Base-by-base conservation (phyloP, 2,888 invertebrate genomes). In the Caenorhabditis doughertyi region DNA sequence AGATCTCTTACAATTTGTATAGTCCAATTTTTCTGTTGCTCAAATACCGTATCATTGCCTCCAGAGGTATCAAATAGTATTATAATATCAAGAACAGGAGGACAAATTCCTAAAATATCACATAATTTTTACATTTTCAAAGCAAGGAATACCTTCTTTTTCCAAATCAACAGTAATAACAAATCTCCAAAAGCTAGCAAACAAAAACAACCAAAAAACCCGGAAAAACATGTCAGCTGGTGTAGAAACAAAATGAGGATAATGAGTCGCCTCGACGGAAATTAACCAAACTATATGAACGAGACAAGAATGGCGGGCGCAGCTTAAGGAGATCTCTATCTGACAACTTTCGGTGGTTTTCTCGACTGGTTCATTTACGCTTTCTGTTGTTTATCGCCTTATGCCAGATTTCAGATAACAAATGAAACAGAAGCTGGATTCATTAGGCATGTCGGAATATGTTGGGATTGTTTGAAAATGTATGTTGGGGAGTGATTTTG, bases 1-100 rank as follows among this genome's bases (percentile, higher is more conserved):
- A 87, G 83, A 21, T 62, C 58, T 56, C 83, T 55, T 0, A 84
- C 79, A 18, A 88, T 73, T 25, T 73, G 70, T 21, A 79, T 76
- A 3, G 84, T 84, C 86, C 86, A 88, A 23, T 79, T 65, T 29
- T 84, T 81, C 25, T 88, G 84, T n/a, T 85, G 85, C 32, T 85
- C 74, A 60, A 88, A 89, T n/a, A 89, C 80, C 13, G 84, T 85
- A 16, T 90, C 88, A 47, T 87, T 84, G 55, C 88, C 86, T 16
- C 90, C 90, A 8, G 90, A 90, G 9, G 90, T 89, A 81, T 91
- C 91, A 68, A 92, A 82, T 27, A 91, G 68, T 51, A 92, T 89
- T n/a, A 89, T 86, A 3, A 91, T 56, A 71, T 91, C 91, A 62
- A 91, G 51, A 35, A 87, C 84, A 3, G 91, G 91, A 9, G 86